Percentiles rank a stretch among this genome's conserved stretches.
Conservation (phyloP, 2,888 invertebrate species). For the Alentia gelatinosa region DNA sequence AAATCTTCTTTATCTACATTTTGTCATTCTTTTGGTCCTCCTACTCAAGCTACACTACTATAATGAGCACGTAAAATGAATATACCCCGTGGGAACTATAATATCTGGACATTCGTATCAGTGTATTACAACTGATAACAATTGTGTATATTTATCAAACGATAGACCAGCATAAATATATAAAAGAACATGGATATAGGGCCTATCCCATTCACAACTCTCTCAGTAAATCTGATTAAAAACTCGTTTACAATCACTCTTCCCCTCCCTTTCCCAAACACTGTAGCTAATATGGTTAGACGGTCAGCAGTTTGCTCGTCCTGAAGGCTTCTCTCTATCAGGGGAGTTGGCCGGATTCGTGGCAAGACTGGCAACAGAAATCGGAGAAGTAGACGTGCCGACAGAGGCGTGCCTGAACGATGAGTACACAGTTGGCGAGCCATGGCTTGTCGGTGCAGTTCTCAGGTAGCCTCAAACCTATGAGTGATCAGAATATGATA, state of each 20-base stretch:
- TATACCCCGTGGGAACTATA: not conserved
- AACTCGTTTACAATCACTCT: not conserved
- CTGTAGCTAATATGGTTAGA: not conserved
- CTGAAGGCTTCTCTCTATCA: not conserved
- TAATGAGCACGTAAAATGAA: not conserved
- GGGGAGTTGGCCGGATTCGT: slow-evolving; percentile 86
- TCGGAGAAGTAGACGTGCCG: slow-evolving; percentile 88
- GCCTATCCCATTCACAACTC: not conserved
- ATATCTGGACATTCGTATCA: not conserved
- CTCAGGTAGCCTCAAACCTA: slow-evolving; percentile 84
- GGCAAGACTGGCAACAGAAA: slow-evolving; percentile 96
- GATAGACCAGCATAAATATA: not conserved
- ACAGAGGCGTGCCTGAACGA: slow-evolving; percentile 92
- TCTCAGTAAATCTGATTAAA: not conserved
- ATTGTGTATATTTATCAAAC: not conserved
- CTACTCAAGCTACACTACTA: not conserved
- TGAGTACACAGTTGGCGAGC: slow-evolving; percentile 94
- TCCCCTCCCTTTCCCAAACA: not conserved
- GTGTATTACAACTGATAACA: not conserved
- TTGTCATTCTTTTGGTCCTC: not conserved
- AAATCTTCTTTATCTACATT: not conserved
- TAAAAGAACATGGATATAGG: not conserved
- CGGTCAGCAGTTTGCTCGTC: not conserved
- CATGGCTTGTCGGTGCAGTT: slow-evolving; percentile 92
- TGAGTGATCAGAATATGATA: too few species aligned